Percentiles rank a stretch among this genome's conserved stretches.
Conservation (phyloP, 1,140 invertebrate species). For the Stenopsyche tienmushanensis region DNA sequence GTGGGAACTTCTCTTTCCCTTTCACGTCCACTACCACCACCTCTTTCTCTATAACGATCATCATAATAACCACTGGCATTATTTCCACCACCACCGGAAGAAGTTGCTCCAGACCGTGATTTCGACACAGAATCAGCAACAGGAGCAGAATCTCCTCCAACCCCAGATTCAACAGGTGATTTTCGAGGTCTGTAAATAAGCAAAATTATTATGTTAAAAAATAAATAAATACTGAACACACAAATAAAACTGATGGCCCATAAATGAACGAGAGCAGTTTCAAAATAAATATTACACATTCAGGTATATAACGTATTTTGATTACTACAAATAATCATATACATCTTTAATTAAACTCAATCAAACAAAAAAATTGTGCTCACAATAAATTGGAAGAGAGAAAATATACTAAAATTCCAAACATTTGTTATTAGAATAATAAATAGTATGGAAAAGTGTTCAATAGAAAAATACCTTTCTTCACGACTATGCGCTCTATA, state of each 20-base stretch:
- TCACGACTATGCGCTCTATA: constrained; percentile 67
- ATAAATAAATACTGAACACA: neutral
- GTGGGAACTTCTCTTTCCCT: constrained; percentile 61
- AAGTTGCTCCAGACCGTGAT: constrained; percentile 58
- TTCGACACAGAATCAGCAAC: constrained; percentile 57
- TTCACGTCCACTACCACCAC: constrained; percentile 65
- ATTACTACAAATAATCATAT: no score
- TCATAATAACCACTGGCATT: constrained; percentile 73
- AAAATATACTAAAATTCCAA: no score
- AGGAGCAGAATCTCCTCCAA: constrained; percentile 47
- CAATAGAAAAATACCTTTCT: no score
- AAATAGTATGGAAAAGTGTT: no score
- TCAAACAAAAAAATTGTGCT: no score
- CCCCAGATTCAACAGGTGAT: constrained; percentile 54
- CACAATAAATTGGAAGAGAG: no score
- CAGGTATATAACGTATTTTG: no score
- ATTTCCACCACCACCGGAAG: constrained; percentile 50
- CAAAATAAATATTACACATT: neutral
- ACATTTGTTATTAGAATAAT: no score
- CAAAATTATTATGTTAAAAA: constrained; percentile 8
- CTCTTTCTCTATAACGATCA: constrained; percentile 74
- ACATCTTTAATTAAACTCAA: no score
- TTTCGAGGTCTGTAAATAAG: constrained; percentile 59
- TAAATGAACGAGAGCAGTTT: neutral
- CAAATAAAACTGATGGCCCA: no score